These are phyloP conservation scores for Drosophila subpulchrella DNA, from an alignment of 1,140 invertebrate species.

Conservation along the genomic window DNA sequence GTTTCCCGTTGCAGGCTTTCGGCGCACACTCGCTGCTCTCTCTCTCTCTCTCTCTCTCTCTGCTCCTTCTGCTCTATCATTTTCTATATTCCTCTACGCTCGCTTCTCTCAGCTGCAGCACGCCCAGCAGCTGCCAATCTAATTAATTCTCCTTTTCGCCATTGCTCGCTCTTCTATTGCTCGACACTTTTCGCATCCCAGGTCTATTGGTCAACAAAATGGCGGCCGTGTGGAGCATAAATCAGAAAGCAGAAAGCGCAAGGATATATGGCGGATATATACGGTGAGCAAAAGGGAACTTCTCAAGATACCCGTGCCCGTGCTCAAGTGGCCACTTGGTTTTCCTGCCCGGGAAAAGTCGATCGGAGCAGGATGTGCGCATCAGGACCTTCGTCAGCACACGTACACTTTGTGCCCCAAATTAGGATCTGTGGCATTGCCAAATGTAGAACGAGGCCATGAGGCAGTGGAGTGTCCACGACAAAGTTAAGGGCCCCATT, in stretches of 20 bases:
- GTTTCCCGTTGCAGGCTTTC: conserved; percentile 46
- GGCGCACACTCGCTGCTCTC: conserved; percentile 58
- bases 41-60: conserved; percentile 9
- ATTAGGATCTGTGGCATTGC: conserved; percentile 11
- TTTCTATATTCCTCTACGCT: conserved; percentile 1
- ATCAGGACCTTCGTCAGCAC: background rate
- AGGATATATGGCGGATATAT: conserved; percentile 10
- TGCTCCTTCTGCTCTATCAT: conserved; percentile 9
- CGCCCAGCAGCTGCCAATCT: conserved; percentile 78
- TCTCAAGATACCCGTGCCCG: conserved; percentile 40
- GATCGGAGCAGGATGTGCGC: conserved; percentile 4
- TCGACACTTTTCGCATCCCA: conserved; percentile 55
- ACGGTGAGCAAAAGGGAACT: conserved; percentile 7
- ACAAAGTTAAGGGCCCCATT: background rate
- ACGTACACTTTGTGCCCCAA: conserved; percentile 9
- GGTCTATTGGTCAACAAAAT: conserved; percentile 43
- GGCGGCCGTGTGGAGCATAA: conserved; percentile 58
- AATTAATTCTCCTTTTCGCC: conserved; percentile 76
- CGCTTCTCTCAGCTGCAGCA: conserved; percentile 51
- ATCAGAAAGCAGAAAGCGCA: conserved; percentile 28
- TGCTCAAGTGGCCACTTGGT: conserved; percentile 53
- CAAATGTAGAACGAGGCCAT: conserved; percentile 20
- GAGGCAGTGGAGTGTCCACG: background rate
- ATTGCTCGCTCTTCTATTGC: conserved; percentile 56
- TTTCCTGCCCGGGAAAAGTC: conserved; percentile 17